A percentile compares a stretch with the other conserved stretches of the same genome.
These are phyloP conservation scores for Morus bassanus DNA, from an alignment of 2,797 vertebrate genomes.

Conservation along the genomic window DNA sequence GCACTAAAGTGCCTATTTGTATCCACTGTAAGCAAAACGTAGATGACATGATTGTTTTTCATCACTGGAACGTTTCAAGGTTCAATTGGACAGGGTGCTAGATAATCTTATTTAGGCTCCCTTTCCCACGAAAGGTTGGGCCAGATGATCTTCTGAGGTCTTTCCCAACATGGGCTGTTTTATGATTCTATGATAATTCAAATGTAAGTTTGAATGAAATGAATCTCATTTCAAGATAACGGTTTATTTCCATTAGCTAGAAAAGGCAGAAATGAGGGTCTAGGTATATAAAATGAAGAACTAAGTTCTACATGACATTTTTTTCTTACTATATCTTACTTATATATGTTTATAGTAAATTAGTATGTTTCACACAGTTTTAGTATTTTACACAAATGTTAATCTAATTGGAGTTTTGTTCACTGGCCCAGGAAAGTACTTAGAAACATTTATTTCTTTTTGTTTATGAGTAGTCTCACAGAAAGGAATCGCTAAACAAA, in stretches of 20 bases:
- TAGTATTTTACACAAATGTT: neutral
- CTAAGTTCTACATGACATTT: neutral
- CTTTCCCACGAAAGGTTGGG: neutral
- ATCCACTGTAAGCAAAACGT: rapidly evolving
- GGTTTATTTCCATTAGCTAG: neutral
- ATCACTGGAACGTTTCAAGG: neutral
- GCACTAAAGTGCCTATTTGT: neutral
- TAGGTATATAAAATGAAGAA: neutral
- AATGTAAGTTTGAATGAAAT: neutral
- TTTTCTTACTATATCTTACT: neutral
- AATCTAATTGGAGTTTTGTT: neutral
- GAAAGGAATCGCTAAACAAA: neutral
- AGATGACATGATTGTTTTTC: neutral
- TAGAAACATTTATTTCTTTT: neutral
- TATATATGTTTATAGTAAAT: neutral
- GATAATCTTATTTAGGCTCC: neutral
- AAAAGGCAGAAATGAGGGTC: neutral
- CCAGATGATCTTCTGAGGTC: neutral
- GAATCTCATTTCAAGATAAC: neutral
- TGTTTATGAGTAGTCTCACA: neutral
- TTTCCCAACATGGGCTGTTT: neutral
- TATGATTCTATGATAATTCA: neutral
- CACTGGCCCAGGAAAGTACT: neutral
- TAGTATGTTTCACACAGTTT: neutral
- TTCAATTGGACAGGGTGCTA: neutral